phyloP scores from a whole-genome alignment of 2,113 vertebrate species.

The Dissostichus mawsoni region DNA sequence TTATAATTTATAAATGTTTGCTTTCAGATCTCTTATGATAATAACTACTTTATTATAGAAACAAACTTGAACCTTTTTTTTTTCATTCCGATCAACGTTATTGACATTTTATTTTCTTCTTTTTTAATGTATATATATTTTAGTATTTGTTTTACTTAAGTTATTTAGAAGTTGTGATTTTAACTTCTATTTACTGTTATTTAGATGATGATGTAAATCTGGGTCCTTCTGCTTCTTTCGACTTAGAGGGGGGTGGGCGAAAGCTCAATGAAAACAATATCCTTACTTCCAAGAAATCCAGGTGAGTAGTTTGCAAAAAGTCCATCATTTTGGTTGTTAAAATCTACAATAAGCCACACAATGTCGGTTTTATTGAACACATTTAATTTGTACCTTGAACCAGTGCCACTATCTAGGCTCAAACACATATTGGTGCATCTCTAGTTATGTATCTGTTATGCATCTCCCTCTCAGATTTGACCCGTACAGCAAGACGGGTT shows the following conservation, averaged over 20 bases:
- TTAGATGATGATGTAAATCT: background rate
- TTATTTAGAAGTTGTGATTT: too few relatives aligned
- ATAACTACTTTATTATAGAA: too few relatives aligned
- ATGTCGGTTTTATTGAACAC: background rate
- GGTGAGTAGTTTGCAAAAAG: constrained; percentile 77
- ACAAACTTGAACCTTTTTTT: too few relatives aligned
- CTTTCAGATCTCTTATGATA: too few relatives aligned
- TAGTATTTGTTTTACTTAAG: too few relatives aligned
- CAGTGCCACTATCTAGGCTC: background rate
- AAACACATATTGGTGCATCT: background rate
- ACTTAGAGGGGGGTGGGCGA: constrained; percentile 93
- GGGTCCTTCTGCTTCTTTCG: constrained; percentile 37
- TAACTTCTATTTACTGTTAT: too few relatives aligned
- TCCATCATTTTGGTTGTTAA: background rate
- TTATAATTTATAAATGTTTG: too few relatives aligned
- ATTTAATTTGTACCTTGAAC: background rate
- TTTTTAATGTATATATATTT: too few relatives aligned
- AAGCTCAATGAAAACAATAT: constrained; percentile 97
- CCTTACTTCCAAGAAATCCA: constrained; percentile 95
- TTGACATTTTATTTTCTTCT: too few relatives aligned
- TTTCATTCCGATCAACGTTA: too few relatives aligned
- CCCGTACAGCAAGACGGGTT: constrained; percentile 96
- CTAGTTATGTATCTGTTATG: background rate
- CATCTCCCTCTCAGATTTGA: constrained; percentile 88
- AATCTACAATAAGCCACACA: background rate